Percentiles rank a stretch among this genome's conserved stretches.
phyloP scores from a whole-genome alignment of 2,797 vertebrate species.

The Caiman crocodilus region DNA sequence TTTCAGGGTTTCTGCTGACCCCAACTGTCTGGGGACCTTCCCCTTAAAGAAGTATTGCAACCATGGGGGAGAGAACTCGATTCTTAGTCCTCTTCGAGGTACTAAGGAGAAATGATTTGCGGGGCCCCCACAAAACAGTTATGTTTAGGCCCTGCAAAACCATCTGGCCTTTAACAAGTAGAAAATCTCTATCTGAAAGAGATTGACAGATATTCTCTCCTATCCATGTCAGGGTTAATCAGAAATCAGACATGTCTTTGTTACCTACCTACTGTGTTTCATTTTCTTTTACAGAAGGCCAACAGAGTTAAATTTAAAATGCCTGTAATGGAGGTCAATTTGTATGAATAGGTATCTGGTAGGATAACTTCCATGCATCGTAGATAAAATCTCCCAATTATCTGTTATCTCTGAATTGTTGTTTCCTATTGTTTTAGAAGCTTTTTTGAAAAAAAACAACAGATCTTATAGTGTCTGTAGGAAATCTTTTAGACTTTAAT shows the following conservation, averaged over 20 bases:
- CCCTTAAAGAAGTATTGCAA: neutral
- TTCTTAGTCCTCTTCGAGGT: neutral
- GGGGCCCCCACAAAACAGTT: neutral
- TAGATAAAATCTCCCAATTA: neutral
- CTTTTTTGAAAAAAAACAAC: neutral
- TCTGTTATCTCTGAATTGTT: neutral
- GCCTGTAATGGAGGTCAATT: neutral
- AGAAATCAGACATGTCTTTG: neutral
- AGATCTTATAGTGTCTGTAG: neutral
- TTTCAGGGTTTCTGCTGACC: neutral
- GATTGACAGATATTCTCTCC: neutral
- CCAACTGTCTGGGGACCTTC: neutral
- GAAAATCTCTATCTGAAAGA: neutral
- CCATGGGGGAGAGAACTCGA: neutral
- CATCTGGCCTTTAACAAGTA: neutral
- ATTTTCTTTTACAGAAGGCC: neutral
- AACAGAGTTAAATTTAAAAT: conserved; percentile 19
- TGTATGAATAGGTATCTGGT: neutral
- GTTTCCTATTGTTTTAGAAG: neutral
- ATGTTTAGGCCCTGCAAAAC: neutral
- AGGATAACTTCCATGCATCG: neutral
- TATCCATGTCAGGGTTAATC: neutral
- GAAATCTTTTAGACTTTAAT: neutral
- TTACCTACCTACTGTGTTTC: neutral
- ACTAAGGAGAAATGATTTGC: neutral